Evolutionary conservation across 2,113 vertebrate species (phyloP).

Genomic region (Pangasianodon gigas): DNA sequence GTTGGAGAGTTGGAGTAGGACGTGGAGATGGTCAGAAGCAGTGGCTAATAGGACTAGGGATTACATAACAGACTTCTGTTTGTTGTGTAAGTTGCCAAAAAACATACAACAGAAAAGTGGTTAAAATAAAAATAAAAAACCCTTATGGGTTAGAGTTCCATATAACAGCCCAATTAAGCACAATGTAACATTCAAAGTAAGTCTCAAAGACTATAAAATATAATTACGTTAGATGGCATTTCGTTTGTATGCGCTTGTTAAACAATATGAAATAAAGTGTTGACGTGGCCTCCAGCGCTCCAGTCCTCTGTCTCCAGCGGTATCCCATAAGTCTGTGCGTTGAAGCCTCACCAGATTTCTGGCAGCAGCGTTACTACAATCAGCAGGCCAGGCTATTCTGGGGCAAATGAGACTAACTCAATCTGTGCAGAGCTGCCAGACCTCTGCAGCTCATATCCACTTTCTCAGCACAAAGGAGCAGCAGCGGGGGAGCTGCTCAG

Average conservation of each 20-base stretch:
- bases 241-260: neutral
- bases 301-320: conserved; percentile 25
- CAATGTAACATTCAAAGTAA: neutral
- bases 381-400: conserved; percentile 39
- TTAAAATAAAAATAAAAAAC: neutral
- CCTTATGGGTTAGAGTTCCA: neutral
- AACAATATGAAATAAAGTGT: conserved; percentile 25
- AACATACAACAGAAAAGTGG: neutral
- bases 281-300: conserved; percentile 24
- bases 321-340: conserved; percentile 24
- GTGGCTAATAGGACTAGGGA: neutral
- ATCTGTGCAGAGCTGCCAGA: conserved; percentile 26
- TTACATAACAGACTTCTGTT: conserved; percentile 15
- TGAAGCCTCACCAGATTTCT: conserved; percentile 40
- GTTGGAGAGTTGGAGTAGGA: neutral
- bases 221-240: neutral
- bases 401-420: conserved; percentile 36
- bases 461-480: neutral
- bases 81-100: neutral
- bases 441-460: conserved; percentile 1
- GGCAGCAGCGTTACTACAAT: conserved; percentile 36
- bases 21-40: neutral
- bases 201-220: conserved; percentile 9
- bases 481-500: neutral
- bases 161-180: neutral